phyloP scores from a whole-genome alignment of 23 tunicate genomes.

The Halocynthia aurantium region DNA sequence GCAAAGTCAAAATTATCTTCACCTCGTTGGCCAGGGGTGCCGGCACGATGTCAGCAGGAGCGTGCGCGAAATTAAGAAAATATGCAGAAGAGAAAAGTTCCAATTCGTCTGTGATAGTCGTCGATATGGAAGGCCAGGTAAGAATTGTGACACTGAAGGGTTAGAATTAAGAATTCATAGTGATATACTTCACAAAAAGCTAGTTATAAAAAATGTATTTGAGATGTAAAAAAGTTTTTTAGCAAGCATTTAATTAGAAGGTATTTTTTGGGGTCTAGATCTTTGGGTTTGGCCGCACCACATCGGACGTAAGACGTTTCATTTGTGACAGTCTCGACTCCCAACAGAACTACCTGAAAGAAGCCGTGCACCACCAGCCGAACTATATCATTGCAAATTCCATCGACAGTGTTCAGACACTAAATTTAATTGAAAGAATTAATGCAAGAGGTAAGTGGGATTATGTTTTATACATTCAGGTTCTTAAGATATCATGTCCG shows the following conservation, averaged over 20 bases:
- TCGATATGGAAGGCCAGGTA: slow-evolving; percentile 8
- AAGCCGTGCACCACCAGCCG: slow-evolving; percentile 8
- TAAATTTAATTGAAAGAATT: not conserved
- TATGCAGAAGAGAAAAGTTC: not conserved
- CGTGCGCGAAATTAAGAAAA: slow-evolving; percentile 3
- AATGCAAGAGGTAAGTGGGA: slow-evolving; percentile 2
- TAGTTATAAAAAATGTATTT: too few species aligned
- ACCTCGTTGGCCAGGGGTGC: not conserved
- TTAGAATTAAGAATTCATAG: too few species aligned
- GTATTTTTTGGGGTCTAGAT: not conserved
- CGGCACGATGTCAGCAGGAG: not conserved
- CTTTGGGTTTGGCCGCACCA: not conserved
- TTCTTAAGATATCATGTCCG: not conserved
- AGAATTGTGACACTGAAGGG: too few species aligned
- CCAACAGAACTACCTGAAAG: not conserved
- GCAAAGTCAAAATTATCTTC: slow-evolving; percentile 7
- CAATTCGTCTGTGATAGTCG: slow-evolving; percentile 8
- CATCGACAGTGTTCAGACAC: not conserved
- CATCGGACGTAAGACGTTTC: not conserved
- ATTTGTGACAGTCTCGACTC: slow-evolving; percentile 1
- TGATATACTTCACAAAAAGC: too few species aligned
- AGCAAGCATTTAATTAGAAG: too few species aligned
- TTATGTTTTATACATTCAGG: not conserved
- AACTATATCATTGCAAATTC: not conserved
- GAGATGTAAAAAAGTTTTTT: too few species aligned